phyloP scores from a whole-genome alignment of 37 sponge, comb jelly and placozoan genomes.

The Halisarca cf. caerulea region DNA sequence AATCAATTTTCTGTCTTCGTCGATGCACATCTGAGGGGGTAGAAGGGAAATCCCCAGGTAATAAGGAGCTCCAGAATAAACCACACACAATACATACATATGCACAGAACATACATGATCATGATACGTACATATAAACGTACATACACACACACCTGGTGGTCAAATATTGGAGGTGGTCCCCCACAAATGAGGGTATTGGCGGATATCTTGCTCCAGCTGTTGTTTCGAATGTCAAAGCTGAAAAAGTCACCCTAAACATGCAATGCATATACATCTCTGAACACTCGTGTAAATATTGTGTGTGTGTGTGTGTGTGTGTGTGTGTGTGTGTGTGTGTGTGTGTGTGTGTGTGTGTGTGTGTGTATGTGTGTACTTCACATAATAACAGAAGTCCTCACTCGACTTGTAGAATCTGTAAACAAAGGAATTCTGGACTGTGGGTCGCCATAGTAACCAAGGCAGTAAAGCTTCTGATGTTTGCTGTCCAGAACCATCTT shows the following conservation, averaged over 20 bases:
- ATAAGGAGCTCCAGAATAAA: no score
- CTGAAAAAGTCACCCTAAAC: slow-evolving; percentile 57
- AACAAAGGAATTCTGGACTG: background rate
- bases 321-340: slow-evolving; percentile 23
- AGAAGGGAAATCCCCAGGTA: background rate
- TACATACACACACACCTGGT: no score
- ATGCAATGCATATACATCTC: background rate
- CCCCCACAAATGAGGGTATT: slow-evolving; percentile 70
- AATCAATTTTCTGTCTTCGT: slow-evolving; percentile 43
- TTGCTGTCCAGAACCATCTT: slow-evolving; percentile 73
- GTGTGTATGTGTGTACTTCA: no score
- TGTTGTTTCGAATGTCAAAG: slow-evolving; percentile 16
- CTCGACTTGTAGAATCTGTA: background rate
- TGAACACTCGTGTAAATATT: no score
- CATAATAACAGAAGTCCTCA: no score
- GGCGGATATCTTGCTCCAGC: slow-evolving; percentile 42
- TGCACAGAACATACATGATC: no score
- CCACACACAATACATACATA: no score
- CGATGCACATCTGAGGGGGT: slow-evolving; percentile 66
- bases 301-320: no score
- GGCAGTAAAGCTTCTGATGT: slow-evolving; percentile 50
- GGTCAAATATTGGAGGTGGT: slow-evolving; percentile 75
- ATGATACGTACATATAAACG: no score
- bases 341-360: slow-evolving; percentile 15
- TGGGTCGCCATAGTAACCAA: slow-evolving; percentile 65